Evolutionary conservation across 1,140 invertebrate genomes (phyloP).

Genomic region (Macrobrachium nipponense): DNA sequence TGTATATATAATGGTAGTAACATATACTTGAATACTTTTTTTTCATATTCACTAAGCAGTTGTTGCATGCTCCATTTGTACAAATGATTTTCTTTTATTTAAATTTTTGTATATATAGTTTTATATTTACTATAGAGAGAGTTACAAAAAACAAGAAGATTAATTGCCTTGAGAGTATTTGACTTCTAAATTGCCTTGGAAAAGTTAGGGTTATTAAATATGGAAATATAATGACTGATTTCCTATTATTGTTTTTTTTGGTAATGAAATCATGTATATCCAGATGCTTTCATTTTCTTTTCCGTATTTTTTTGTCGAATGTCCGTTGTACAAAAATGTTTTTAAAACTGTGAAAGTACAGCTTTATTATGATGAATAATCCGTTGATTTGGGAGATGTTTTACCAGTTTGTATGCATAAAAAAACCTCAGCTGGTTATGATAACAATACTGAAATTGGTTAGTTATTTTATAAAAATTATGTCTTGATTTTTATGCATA

Average conservation of each 20-base stretch:
- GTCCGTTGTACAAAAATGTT: too few species aligned
- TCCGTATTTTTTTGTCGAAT: too few species aligned
- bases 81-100: conserved; percentile 35
- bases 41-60: conserved; percentile 27
- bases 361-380: too few species aligned
- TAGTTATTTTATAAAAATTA: too few species aligned
- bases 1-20: not conserved
- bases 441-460: too few species aligned
- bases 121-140: conserved; percentile 25
- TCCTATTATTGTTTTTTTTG: not conserved
- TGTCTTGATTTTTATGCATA: too few species aligned
- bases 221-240: not conserved
- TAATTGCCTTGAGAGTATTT: conserved; percentile 30
- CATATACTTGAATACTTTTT: conserved; percentile 8
- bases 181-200: conserved; percentile 32
- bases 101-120: conserved; percentile 36
- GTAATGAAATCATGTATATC: not conserved
- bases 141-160: conserved; percentile 5
- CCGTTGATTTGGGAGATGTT: too few species aligned
- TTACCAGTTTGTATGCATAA: too few species aligned
- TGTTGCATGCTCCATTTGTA: conserved; percentile 26
- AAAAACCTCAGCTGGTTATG: too few species aligned
- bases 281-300: too few species aligned
- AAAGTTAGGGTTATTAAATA: not conserved
- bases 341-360: too few species aligned